A percentile compares a stretch with the other conserved stretches of the same genome.
phyloP scores from a whole-genome alignment of 1,140 invertebrate species.

The Brachionus asplanchnoidis region DNA sequence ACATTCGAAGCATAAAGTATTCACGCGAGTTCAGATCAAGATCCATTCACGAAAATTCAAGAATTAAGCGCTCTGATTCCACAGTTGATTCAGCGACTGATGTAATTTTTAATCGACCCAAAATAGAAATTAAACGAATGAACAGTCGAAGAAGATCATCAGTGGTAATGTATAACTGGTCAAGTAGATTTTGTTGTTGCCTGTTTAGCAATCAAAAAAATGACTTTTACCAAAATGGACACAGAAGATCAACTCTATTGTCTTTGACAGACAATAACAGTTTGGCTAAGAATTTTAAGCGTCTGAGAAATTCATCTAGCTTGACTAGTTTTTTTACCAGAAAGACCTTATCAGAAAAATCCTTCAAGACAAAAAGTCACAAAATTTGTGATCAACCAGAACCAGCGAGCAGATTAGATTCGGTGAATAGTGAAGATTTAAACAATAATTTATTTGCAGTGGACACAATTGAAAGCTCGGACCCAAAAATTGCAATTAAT shows the following conservation, averaged over 20 bases:
- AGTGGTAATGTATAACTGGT: neutral
- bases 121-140: neutral
- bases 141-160: neutral
- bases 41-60: neutral
- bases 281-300: neutral
- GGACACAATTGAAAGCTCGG: neutral
- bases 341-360: neutral
- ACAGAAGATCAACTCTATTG: constrained; percentile 2
- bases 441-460: neutral
- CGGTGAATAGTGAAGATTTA: neutral
- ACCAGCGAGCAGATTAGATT: neutral
- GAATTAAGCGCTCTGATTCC: neutral
- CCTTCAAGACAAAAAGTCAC: neutral
- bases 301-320: neutral
- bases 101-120: neutral
- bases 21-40: neutral
- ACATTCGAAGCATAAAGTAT: neutral
- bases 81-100: neutral
- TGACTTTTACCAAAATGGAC: constrained; percentile 6
- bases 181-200: neutral
- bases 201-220: constrained; percentile 11
- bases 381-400: neutral
- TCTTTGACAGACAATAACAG: neutral
- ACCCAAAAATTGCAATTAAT: neutral
- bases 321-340: neutral